Evolutionary conservation across 2,888 invertebrate genomes (phyloP).

Genomic region (Sinhomidia bicolor): DNA sequence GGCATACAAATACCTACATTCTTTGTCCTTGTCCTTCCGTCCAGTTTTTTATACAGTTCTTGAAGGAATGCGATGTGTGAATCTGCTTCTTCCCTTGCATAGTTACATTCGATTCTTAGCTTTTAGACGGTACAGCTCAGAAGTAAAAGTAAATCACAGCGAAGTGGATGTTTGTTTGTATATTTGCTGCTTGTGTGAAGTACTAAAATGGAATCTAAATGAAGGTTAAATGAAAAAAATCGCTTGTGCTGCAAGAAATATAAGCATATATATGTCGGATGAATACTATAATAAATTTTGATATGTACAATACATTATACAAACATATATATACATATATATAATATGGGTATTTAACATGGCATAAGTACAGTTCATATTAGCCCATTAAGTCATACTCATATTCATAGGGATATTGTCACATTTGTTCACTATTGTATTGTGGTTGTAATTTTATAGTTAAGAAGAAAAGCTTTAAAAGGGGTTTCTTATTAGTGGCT

Average conservation of each 20-base stretch:
- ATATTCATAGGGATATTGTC: no score
- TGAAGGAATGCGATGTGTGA: background rate
- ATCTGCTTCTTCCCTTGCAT: background rate
- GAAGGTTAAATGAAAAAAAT: background rate
- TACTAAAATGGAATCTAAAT: background rate
- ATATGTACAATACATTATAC: background rate
- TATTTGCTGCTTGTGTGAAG: background rate
- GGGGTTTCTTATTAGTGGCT: no score
- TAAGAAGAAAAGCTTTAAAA: no score
- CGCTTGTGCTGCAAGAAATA: background rate
- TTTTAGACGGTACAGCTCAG: background rate
- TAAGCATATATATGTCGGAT: background rate
- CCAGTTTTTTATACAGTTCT: slow-evolving; percentile 12
- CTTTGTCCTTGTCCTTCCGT: slow-evolving; percentile 23
- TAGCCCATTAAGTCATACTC: no score
- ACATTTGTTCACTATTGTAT: no score
- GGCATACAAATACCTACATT: background rate
- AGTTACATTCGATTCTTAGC: background rate
- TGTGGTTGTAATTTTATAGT: no score
- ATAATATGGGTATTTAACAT: no score
- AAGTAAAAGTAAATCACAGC: no score
- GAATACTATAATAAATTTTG: background rate
- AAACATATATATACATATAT: no score
- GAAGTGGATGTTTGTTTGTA: background rate
- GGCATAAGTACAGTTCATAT: no score